Percentiles rank a stretch among this genome's conserved stretches.
These are phyloP conservation scores for Drosophila kuntzei DNA, from an alignment of 2,888 invertebrate genomes.

Conservation along the genomic window DNA sequence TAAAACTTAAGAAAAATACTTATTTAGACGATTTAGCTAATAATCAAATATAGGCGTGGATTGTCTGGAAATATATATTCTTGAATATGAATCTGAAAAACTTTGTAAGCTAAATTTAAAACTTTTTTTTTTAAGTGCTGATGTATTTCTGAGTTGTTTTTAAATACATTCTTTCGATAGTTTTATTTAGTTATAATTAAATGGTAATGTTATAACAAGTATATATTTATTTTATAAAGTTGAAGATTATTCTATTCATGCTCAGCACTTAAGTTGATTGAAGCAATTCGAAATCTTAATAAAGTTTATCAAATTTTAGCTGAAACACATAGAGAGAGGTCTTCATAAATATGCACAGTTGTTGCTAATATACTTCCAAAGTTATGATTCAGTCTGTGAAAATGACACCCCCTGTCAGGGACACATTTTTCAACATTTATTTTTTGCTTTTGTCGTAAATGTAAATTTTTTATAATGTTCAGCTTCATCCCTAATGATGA, in stretches of 20 bases:
- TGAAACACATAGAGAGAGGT: conserved; percentile 7
- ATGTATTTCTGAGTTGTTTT: no score
- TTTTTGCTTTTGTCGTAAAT: conserved; percentile 27
- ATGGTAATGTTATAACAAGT: no score
- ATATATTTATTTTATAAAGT: not conserved
- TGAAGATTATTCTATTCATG: not conserved
- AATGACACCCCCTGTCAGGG: not conserved
- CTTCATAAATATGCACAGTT: conserved; percentile 20
- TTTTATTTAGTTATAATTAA: not conserved
- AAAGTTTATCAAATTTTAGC: conserved; percentile 37
- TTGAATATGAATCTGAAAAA: no score
- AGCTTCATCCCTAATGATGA: conserved; percentile 48
- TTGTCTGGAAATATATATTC: no score
- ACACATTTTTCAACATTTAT: conserved; percentile 30
- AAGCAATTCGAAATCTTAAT: conserved; percentile 33
- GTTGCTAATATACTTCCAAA: conserved; percentile 41
- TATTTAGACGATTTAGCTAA: no score
- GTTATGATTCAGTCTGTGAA: conserved; percentile 35
- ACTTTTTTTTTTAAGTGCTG: no score
- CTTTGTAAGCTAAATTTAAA: no score
- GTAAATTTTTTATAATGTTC: conserved; percentile 52
- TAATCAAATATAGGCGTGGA: no score
- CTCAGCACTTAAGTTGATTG: conserved; percentile 12
- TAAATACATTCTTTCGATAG: no score
- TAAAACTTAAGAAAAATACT: no score